Percentiles rank a stretch among this genome's conserved stretches.
phyloP scores from a whole-genome alignment of 2,797 vertebrate species.

The Heliangelus exortis region DNA sequence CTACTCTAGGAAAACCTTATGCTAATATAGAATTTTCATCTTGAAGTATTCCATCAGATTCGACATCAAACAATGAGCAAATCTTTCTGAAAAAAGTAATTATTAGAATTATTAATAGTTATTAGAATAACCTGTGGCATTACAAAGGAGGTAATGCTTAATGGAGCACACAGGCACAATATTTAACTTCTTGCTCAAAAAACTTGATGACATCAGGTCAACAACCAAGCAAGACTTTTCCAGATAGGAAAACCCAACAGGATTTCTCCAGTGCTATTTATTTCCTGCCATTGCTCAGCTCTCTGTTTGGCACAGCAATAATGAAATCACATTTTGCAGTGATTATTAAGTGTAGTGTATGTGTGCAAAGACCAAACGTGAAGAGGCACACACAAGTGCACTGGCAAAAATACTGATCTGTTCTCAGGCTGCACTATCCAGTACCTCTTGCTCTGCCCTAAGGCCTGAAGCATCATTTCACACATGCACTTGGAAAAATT shows the following conservation, averaged over 20 bases:
- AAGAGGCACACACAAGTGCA: rapidly evolving
- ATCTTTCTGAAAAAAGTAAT: background rate
- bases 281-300: background rate
- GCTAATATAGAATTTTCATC: conserved; percentile 22
- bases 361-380: background rate
- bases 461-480: background rate
- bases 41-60: conserved; percentile 33
- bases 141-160: background rate
- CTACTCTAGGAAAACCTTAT: background rate
- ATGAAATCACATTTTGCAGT: background rate
- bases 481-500: background rate
- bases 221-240: background rate
- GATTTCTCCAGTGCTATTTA: background rate
- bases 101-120: too few relatives aligned
- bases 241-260: background rate
- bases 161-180: background rate
- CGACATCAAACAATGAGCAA: background rate
- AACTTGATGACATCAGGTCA: conserved; percentile 3
- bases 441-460: background rate
- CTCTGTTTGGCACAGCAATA: background rate
- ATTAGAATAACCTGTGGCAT: background rate
- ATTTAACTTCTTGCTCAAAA: background rate
- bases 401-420: background rate
- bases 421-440: background rate
- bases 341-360: background rate